phyloP scores from a whole-genome alignment of 1,140 invertebrate genomes.

The Halictus rubicundus region DNA sequence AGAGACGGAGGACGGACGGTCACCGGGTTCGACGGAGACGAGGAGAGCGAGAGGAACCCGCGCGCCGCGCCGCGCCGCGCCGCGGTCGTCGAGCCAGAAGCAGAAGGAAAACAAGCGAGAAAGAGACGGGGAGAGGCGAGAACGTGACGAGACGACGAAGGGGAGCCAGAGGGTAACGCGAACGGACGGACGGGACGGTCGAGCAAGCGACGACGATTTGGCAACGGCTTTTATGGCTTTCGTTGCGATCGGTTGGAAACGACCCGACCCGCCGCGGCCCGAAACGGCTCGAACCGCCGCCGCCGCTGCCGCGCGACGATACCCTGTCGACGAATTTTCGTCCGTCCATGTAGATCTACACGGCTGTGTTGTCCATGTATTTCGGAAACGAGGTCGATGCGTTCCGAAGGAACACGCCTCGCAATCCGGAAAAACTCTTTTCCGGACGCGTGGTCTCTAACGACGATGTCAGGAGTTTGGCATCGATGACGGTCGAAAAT shows the following conservation, averaged over 20 bases:
- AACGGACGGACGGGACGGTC: not conserved
- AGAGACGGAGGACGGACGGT: slow-evolving; percentile 44
- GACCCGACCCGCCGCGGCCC: not conserved
- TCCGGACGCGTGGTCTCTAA: not conserved
- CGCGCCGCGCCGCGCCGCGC: slow-evolving; percentile 25
- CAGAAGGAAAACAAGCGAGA: slow-evolving; percentile 33
- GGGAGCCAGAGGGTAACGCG: slow-evolving; percentile 1
- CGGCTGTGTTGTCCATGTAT: slow-evolving; percentile 18
- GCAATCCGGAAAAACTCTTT: not conserved
- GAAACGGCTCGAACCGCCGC: not conserved
- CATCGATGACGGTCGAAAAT: too few species aligned
- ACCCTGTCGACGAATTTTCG: not conserved
- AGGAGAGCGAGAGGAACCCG: not conserved
- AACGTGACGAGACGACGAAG: slow-evolving; percentile 46
- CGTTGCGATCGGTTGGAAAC: slow-evolving; percentile 68
- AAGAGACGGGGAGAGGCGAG: slow-evolving; percentile 38
- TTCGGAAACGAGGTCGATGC: slow-evolving; percentile 32
- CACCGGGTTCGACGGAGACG: slow-evolving; percentile 13
- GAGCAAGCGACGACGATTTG: slow-evolving; percentile 65
- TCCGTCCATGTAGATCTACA: not conserved
- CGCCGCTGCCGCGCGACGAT: not conserved
- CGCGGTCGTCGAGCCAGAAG: slow-evolving; percentile 24
- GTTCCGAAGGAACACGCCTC: slow-evolving; percentile 19
- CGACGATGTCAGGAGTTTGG: not conserved
- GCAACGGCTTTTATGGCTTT: slow-evolving; percentile 78